Evolutionary conservation across 2,888 invertebrate genomes (phyloP), one percentile per base, ranked within the genome.

Genomic region (Tyria jacobaeae): DNA sequence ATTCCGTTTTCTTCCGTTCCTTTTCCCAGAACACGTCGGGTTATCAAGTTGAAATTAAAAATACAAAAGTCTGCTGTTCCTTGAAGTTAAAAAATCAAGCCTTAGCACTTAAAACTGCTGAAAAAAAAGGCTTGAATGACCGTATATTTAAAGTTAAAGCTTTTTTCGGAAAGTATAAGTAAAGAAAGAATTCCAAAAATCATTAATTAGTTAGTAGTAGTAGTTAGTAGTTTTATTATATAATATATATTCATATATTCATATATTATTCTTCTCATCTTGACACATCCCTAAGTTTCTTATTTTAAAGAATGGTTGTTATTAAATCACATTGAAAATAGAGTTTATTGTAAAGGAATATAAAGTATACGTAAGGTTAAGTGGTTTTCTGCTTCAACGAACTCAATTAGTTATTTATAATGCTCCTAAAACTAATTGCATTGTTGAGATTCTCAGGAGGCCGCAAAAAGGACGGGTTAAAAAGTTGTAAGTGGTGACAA

Each of bases 401-500:
- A 31, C 41, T 10, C 31, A 49, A 27, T 49, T 27, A 49, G 15
- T 52, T 39, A 49, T 52, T 37, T 31, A 21, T 52, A 41, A 47
- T 17, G 27, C 54, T 53, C 15, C 31, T 59, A 51, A 66, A 71
- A 63, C 61, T 63, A 68, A 73, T 70, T 65, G 65, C 71, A 60
- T 65, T 68, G 71, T 64, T 54, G 63, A 70, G 68, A 62, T 65
- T 67, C 64, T 75, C 62, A 70, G 78, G 75, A 64, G 66, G 56
- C 61, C 65, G 62, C 74, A 69, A 78, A 80, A 75, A 76, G 68
- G 69, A 63, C 79, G 81, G 81, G 81, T 84, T 82, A 81, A 84
- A 86, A 87, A 85, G 83, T 85, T 81, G 79, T 78, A 77, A 82
- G 79, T 78, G 80, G 78, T 75, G 76, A 77, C 75, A 77, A 80